phyloP scores from a whole-genome alignment of 2,888 invertebrate species.

The Scaptomyza cyrtandrae region DNA sequence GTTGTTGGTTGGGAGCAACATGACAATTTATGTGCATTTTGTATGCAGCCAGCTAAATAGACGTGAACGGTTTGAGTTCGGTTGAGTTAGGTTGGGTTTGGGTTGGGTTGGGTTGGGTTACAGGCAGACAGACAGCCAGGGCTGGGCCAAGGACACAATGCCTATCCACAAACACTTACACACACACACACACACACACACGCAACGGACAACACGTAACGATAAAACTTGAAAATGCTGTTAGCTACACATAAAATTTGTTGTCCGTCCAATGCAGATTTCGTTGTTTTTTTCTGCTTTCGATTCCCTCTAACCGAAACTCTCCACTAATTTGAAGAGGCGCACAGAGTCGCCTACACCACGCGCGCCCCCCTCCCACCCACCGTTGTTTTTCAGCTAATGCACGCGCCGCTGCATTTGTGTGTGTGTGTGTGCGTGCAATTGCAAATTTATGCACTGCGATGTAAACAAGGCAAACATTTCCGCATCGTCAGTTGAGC shows the following conservation, averaged over 20 bases:
- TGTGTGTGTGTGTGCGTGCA: slow-evolving; percentile 60
- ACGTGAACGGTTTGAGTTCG: slow-evolving; percentile 51
- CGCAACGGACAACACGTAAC: slow-evolving; percentile 43
- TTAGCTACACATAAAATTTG: slow-evolving; percentile 79
- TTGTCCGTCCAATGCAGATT: slow-evolving; percentile 66
- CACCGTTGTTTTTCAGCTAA: slow-evolving; percentile 3
- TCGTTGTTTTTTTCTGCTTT: slow-evolving; percentile 12
- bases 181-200: slow-evolving; percentile 12
- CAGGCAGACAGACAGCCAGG: slow-evolving; percentile 37
- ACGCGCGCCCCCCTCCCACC: too few species aligned
- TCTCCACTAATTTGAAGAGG: slow-evolving; percentile 67
- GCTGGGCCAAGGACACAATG: slow-evolving; percentile 73
- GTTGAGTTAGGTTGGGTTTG: neutral
- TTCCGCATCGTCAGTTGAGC: slow-evolving; percentile 59
- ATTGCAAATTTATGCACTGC: slow-evolving; percentile 79
- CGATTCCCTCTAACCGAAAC: neutral
- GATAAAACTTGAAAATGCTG: slow-evolving; percentile 81
- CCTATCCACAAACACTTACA: slow-evolving; percentile 14
- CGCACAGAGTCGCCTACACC: too few species aligned
- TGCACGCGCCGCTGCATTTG: slow-evolving; percentile 51
- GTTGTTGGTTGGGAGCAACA: slow-evolving; percentile 55
- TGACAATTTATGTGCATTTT: slow-evolving; percentile 79
- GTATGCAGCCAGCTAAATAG: slow-evolving; percentile 80
- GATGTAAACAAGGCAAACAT: slow-evolving; percentile 79
- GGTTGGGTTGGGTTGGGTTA: neutral